Evolutionary conservation across 2,113 vertebrate genomes (phyloP), one percentile per base, ranked within the genome.

Genomic region (Fukomys damarensis): DNA sequence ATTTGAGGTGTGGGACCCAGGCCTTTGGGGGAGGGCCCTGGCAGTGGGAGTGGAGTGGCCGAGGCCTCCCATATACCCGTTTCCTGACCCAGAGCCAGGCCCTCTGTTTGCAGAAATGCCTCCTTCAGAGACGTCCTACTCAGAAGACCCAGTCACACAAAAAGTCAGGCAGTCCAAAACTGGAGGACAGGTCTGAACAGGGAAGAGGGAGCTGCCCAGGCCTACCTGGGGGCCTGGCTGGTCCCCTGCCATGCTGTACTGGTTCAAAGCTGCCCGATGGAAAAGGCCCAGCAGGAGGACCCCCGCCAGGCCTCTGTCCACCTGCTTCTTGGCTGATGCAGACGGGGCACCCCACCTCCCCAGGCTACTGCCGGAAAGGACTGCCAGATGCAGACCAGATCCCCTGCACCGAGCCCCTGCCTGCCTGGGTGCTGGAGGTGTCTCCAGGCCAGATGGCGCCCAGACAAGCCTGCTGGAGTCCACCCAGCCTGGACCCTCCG

Each of bases 381-480:
- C 52, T 30, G 11, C 41, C 92, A 46, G 30, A 9, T 43, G 74
- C 72, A 80, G 49, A 32, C 6, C 76, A 35, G 14, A 1, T 5
- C 70, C 28, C n/a, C 19, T 0, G 4, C 3, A 0, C 20, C 28
- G 38, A 13, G 85, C 32, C 4, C 49, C 72, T 86, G 63, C 68
- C 63, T 0, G 26, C 61, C 61, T 65, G 8, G 92, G 87, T 46
- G 80, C 91, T 24, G 35, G 0, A 87, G 49, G 86, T 5, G 1
- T 86, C 86, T 87, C 74, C 2, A 0, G 52, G 72, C 93, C 97
- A 96, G 95, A 88, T 89, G 96, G 92, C 3, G 24, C 74, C 94
- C 96, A 91, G 93, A 97, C 95, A 43, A 38, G 65, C 65, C 92
- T 19, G n/a, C 74, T 66, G 90, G 61, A 82, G 58, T 83, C 92